Evolutionary conservation across 2,888 invertebrate genomes (phyloP), one percentile per base, ranked within the genome.

Genomic region (Dolomedes plantarius): DNA sequence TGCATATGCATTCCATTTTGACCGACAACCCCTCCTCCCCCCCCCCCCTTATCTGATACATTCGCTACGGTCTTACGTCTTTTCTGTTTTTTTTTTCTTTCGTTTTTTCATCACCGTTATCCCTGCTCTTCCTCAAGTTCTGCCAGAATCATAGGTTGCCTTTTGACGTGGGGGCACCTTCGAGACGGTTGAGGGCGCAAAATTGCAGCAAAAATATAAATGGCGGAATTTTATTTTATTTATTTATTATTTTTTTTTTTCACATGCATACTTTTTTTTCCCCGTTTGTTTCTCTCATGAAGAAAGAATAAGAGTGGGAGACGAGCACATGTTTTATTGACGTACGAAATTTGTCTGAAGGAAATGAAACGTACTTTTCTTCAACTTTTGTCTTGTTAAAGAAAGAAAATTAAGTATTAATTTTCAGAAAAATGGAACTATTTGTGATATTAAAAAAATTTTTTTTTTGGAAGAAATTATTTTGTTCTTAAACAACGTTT

Each of bases 1-100:
- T 83, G 72, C 83, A 83, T 83, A 83, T 83, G 83, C 83, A 83
- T 83, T 83, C 72, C 77, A 83, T 83, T 83, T 83, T 83, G 77
- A 83, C 83, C 83, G 71, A 71, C 39, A 29, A 67, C 68, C 73
- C 68, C 19, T 31, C 36, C 23, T 16, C 41, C 39, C 29, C 67
- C 68, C 73, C 68, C 19, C 31, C 36, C 23, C 16, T 41, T 50
- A 9, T 28, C 39, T 39, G n/a, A 69, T 64, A 72, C 83, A 77
- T 71, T 71, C 41, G 67, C 82, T 71, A 31, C 27, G 46, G 28
- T 50, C 31, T 23, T 28, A 28, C n/a, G 16, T 31, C 41, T 62
- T 56, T 41, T 23, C 6, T 23, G 62, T 31, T 39, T 27, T 41
- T n/a, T 36, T 16, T 36, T 28, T 19, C 5, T 32, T 36, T 13